Percentiles rank a stretch among this genome's conserved stretches.
Evolutionary conservation across 2,113 vertebrate genomes (phyloP).

Genomic region (Brachyhypopomus occidentalis): DNA sequence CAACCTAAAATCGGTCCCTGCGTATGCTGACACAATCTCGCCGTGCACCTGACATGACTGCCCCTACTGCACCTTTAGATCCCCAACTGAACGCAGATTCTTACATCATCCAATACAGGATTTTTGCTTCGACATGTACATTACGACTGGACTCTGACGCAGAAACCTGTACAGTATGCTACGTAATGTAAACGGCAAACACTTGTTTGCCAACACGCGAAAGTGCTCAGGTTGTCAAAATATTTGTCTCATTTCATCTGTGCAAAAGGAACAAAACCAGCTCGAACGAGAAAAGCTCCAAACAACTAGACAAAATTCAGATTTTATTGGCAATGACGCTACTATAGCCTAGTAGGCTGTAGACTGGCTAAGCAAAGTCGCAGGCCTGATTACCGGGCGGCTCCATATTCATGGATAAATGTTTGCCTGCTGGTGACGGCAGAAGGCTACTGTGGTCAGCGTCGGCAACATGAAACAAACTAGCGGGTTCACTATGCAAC

Average conservation of each 20-base stretch:
- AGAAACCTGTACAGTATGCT: background rate
- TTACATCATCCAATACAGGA: too few species aligned
- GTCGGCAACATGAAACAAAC: constrained; percentile 57
- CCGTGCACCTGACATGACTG: too few species aligned
- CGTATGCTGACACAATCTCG: too few species aligned
- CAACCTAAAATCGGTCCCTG: too few species aligned
- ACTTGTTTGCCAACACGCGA: background rate
- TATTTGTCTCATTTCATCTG: background rate
- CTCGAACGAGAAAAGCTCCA: too few species aligned
- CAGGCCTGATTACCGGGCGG: constrained; percentile 43
- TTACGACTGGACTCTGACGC: background rate
- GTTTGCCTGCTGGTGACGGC: background rate
- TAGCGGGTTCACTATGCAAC: background rate
- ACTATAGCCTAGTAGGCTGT: background rate
- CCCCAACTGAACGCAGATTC: too few species aligned
- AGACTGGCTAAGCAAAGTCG: background rate
- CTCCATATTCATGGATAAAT: constrained; percentile 4
- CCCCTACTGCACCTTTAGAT: too few species aligned
- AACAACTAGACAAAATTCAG: background rate
- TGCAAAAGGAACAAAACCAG: background rate
- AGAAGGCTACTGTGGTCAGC: constrained; percentile 50
- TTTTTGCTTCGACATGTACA: too few species aligned
- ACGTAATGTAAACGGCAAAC: background rate
- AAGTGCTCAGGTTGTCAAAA: background rate
- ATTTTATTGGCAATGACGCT: background rate